Evolutionary conservation across 2,888 invertebrate species (phyloP), one percentile per base, ranked within the genome.

Genomic region (Sminthurides aquaticus): DNA sequence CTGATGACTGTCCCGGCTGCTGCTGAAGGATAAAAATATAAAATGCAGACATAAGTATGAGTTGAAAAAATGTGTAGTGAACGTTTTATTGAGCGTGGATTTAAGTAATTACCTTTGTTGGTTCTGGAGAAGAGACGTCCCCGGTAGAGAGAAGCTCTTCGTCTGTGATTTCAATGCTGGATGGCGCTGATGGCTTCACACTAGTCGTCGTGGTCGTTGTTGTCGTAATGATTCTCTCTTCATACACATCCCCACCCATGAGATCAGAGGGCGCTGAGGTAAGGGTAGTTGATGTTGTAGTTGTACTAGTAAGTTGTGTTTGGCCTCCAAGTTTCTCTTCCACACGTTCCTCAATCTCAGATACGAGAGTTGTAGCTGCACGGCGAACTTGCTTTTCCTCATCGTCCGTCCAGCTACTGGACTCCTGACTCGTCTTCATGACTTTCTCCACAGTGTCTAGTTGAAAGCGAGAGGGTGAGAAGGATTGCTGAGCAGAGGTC

Each of bases 91-190:
- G n/a, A n/a, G n/a, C n/a, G 5, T 52, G 24, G 20, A 20, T 2
- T 54, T 20, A 28, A 61, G 5, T 25, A 49, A 26, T 49, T 78
- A 79, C 79, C 49, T 78, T 81, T 71, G 82, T 82, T 80, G 82
- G 82, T 81, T 84, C 84, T 76, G 84, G 82, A 77, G 85, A 85
- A 68, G 85, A 85, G 72, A 84, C 82, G 78, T 86, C 86, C 68
- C 86, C 86, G 76, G 86, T 87, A 76, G 86, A 87, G 75, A 84
- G 83, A 71, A 87, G 82, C 76, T 87, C 87, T 81, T 87, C 87
- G 72, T 84, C 83, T 18, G 83, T 84, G 75, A 65, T 80, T 76
- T 83, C 83, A 77, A 83, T 80, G 69, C 83, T 83, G 0, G 83
- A 69, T 34, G 70, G 69, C 20, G 65, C 68, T 0, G 66, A 67